Evolutionary conservation across 2,113 vertebrate genomes (phyloP).

Genomic region (Tragelaphus buxtoni): DNA sequence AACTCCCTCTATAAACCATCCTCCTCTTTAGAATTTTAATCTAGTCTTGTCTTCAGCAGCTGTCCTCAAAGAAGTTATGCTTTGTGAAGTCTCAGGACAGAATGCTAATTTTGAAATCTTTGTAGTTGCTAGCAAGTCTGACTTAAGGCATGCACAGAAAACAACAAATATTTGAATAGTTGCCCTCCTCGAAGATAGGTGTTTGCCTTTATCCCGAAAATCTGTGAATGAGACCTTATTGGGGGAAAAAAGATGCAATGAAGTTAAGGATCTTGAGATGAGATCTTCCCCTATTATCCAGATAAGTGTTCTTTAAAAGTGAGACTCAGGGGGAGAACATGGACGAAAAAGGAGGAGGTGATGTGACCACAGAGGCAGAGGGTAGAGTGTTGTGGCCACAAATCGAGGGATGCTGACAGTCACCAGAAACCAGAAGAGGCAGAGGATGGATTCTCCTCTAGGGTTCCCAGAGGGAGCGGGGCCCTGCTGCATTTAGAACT

Average conservation of each 20-base stretch:
- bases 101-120: constrained; percentile 31
- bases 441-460: not conserved
- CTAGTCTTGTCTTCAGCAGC: constrained; percentile 25
- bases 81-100: not conserved
- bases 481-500: not conserved
- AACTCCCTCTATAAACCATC: not conserved
- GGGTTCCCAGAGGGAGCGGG: not conserved
- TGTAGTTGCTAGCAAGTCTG: not conserved
- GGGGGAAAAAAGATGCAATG: not conserved
- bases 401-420: not conserved
- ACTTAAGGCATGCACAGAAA: not conserved
- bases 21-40: constrained; percentile 42
- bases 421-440: not conserved
- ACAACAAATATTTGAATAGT: not conserved
- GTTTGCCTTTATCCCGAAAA: not conserved
- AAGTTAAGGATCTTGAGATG: not conserved
- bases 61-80: not conserved
- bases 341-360: not conserved
- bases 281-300: not conserved
- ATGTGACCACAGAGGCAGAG: not conserved
- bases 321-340: not conserved
- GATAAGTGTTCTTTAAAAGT: not conserved
- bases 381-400: not conserved
- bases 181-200: not conserved
- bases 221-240: not conserved